Conservation (phyloP, 2,113 vertebrate genomes). For the Prionailurus viverrinus region DNA sequence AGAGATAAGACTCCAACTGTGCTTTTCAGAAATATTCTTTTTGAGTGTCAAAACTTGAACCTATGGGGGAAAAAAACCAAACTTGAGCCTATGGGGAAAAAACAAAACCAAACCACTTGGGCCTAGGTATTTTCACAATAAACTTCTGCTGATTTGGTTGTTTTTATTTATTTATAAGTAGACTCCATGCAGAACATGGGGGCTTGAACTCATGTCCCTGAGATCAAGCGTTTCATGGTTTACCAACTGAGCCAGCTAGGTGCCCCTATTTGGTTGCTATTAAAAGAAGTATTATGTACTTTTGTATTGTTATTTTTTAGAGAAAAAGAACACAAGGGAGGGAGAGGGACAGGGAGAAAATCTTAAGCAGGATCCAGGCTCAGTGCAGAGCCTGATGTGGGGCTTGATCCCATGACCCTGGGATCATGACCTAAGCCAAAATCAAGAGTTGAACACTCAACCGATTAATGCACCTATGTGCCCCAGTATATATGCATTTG, state of each 20-base stretch:
- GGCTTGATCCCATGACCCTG: no score
- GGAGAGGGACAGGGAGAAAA: no score
- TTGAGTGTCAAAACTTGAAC: neutral
- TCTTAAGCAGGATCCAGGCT: no score
- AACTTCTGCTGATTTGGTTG: neutral
- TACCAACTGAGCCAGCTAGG: neutral
- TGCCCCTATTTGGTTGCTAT: neutral
- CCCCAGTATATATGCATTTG: neutral
- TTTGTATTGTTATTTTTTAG: no score
- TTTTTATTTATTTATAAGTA: neutral
- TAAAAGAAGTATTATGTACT: neutral
- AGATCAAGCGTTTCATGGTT: neutral
- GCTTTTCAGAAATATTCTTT: neutral
- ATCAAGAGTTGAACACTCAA: no score
- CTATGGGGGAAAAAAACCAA: no score
- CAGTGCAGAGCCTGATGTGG: no score
- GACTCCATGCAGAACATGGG: neutral
- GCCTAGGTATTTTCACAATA: neutral
- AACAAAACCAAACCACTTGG: neutral
- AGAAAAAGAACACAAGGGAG: no score
- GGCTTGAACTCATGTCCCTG: neutral
- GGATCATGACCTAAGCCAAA: no score
- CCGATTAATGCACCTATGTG: no score
- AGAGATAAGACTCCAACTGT: neutral
- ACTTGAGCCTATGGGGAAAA: no score